These are phyloP conservation scores for Heterodera carotae DNA, from an alignment of 1,140 invertebrate species.

Conservation along the genomic window DNA sequence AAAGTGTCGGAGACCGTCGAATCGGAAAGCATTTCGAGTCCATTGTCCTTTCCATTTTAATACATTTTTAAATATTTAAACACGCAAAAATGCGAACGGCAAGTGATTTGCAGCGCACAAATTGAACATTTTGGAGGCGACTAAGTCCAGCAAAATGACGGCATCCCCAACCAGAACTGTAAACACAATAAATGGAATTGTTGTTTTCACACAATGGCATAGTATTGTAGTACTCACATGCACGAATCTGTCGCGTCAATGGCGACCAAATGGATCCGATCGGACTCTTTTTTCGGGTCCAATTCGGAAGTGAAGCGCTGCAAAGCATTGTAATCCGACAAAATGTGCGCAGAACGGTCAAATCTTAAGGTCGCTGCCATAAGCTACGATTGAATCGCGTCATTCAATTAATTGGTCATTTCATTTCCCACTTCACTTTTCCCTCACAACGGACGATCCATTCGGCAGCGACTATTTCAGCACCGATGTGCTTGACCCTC, in stretches of 20 bases:
- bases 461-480: background rate
- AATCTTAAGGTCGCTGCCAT: too few relatives aligned
- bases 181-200: background rate
- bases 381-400: background rate
- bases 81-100: background rate
- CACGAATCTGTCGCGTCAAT: conserved; percentile 2
- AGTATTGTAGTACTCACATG: background rate
- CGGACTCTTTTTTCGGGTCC: conserved; percentile 10
- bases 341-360: background rate
- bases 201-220: background rate
- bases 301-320: conserved; percentile 8
- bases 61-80: background rate
- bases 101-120: background rate
- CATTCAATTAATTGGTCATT: background rate
- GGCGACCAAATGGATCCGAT: background rate
- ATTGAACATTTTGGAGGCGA: background rate
- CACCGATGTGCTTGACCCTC: background rate
- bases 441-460: conserved; percentile 4
- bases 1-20: conserved; percentile 2
- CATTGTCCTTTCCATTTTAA: conserved; percentile 4
- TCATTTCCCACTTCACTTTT: conserved; percentile 1
- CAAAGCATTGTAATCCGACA: conserved; percentile 3
- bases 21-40: background rate
- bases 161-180: background rate
- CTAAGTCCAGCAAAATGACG: background rate